Conservation (phyloP, 1,140 invertebrate genomes). For the Pseudomyrmex cubaensis region DNA sequence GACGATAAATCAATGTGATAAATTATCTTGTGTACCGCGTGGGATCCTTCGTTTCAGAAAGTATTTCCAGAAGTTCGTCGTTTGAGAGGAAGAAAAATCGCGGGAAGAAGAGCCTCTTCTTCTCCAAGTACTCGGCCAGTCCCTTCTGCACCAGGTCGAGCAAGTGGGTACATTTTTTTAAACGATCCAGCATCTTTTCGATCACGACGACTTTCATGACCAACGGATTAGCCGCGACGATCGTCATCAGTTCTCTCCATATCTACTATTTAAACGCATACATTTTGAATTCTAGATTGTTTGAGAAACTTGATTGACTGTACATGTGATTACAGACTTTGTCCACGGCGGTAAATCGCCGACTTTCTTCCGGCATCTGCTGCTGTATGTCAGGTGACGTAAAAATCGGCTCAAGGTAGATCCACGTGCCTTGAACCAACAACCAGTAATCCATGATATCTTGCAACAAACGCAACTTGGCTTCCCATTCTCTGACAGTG, state of each 20-base stretch:
- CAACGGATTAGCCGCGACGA: slow-evolving; percentile 90
- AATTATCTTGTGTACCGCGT: slow-evolving; percentile 87
- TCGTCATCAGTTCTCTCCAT: slow-evolving; percentile 98
- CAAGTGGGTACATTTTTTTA: slow-evolving; percentile 95
- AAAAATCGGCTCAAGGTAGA: slow-evolving; percentile 99
- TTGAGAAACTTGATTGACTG: slow-evolving; percentile 13
- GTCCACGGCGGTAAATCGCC: slow-evolving; percentile 96
- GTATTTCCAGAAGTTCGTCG: slow-evolving; percentile 97
- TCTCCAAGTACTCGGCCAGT: slow-evolving; percentile 97
- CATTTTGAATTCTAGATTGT: slow-evolving; percentile 19
- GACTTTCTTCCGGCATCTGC: slow-evolving; percentile 96
- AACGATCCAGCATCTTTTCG: slow-evolving; percentile 96
- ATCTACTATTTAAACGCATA: slow-evolving; percentile 83
- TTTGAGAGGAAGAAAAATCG: slow-evolving; percentile 99
- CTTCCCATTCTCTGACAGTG: slow-evolving; percentile 90
- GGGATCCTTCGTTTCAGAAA: slow-evolving; percentile 98
- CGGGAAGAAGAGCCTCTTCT: slow-evolving; percentile 97
- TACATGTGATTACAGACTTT: slow-evolving; percentile 89
- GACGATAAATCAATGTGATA: not conserved
- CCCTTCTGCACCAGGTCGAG: slow-evolving; percentile 96
- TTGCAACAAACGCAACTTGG: slow-evolving; percentile 91
- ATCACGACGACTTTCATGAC: slow-evolving; percentile 95
- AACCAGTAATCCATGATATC: slow-evolving; percentile 98
- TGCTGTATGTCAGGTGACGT: slow-evolving; percentile 98
- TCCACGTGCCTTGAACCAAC: slow-evolving; percentile 98